These are phyloP conservation scores for Parambassis ranga DNA, from an alignment of 2,797 vertebrate species.

Conservation along the genomic window DNA sequence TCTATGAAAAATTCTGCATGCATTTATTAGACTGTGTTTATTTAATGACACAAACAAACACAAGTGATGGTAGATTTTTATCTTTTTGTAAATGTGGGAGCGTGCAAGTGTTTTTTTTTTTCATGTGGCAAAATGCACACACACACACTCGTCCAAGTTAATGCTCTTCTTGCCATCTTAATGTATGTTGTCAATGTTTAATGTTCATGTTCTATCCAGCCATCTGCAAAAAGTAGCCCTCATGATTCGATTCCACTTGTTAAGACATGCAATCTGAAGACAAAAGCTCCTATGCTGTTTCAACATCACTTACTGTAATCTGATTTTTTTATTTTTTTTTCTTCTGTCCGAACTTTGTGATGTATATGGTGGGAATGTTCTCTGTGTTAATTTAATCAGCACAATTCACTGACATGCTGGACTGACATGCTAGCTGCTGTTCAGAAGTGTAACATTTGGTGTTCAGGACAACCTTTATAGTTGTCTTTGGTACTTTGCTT, in stretches of 20 bases:
- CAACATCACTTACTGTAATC: constrained; percentile 96
- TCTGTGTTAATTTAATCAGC: constrained; percentile 99
- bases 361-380: constrained; percentile 99
- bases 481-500: constrained; percentile 94
- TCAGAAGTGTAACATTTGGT: constrained; percentile 92
- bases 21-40: no score
- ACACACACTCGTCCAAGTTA: constrained; percentile 78
- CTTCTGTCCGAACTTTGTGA: constrained; percentile 89
- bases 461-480: constrained; percentile 86
- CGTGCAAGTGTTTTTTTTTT: constrained; percentile 93
- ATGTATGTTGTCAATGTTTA: constrained; percentile 79
- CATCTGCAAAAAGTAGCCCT: constrained; percentile 85
- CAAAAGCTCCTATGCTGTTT: constrained; percentile 90
- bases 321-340: constrained; percentile 62
- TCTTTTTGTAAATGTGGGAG: constrained; percentile 86
- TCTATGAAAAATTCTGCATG: constrained; percentile 51
- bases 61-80: constrained; percentile 83
- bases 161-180: constrained; percentile 77
- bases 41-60: constrained; percentile 77
- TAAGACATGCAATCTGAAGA: constrained; percentile 88
- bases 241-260: constrained; percentile 80
- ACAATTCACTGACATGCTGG: constrained; percentile 99
- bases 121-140: constrained; percentile 84
- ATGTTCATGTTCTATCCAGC: constrained; percentile 75
- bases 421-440: constrained; percentile 99